phyloP scores from a whole-genome alignment of 2,888 invertebrate species.

The Agrotis ipsilon region DNA sequence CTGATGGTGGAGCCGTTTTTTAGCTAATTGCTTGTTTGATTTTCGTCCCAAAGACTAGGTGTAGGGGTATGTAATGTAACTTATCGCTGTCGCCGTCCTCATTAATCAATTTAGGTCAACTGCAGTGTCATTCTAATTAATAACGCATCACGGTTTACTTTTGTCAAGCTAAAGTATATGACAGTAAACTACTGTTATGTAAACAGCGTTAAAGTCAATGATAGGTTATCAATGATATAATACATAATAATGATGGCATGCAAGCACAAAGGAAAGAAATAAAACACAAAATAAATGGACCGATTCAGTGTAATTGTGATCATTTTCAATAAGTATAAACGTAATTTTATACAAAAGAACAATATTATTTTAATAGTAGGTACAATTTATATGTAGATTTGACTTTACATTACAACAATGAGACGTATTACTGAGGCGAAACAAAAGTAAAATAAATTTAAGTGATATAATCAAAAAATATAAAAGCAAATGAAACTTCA shows the following conservation, averaged over 20 bases:
- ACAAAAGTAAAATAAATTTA: slow-evolving; percentile 61
- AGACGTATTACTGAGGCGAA: slow-evolving; percentile 73
- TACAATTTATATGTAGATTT: slow-evolving; percentile 69
- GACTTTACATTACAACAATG: slow-evolving; percentile 67
- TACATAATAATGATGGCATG: slow-evolving; percentile 26
- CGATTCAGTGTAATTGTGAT: slow-evolving; percentile 83
- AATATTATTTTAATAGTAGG: slow-evolving; percentile 56
- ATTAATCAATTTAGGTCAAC: background rate
- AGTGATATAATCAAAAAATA: slow-evolving; percentile 60
- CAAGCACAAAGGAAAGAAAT: slow-evolving; percentile 71
- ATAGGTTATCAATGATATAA: slow-evolving; percentile 27
- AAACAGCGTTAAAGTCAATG: slow-evolving; percentile 7
- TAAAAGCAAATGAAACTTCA: slow-evolving; percentile 58
- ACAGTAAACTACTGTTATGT: background rate
- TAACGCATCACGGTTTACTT: background rate
- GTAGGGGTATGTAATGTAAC: background rate
- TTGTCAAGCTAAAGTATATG: background rate
- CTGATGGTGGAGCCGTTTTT: background rate
- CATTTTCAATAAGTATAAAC: slow-evolving; percentile 71
- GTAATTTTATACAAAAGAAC: slow-evolving; percentile 75
- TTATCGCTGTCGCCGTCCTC: background rate
- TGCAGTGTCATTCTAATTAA: background rate
- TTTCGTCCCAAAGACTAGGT: background rate
- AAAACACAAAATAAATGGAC: slow-evolving; percentile 82
- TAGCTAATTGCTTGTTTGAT: background rate